Evolutionary conservation across 1,140 invertebrate genomes (phyloP), one percentile per base, ranked within the genome.

Genomic region (Brachionus rotundiformis): DNA sequence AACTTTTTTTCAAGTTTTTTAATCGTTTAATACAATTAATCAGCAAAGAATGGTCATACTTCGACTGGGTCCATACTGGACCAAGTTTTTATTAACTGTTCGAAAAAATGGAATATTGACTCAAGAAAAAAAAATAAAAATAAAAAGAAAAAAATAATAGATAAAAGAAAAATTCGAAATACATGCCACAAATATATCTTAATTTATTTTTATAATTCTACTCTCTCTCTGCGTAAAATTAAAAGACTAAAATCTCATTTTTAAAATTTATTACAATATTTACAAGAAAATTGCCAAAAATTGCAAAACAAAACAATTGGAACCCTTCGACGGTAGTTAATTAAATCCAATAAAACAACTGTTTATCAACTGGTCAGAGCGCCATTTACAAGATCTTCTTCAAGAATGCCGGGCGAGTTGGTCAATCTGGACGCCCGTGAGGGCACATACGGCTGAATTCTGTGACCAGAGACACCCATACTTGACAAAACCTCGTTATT

Each of bases 241-340:
- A 63, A 68, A 68, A 68, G 63, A 68, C 63, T 68, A 68, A 68
- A 68, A 68, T 68, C 63, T 68, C 63, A 68, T 68, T 68, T 68
- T 68, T 68, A 68, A 68, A 68, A 68, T 68, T 68, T 68, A 68
- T 68, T 68, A 68, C 63, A 68, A 68, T 68, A 68, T 68, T 33
- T 68, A 68, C 63, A 68, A 33, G 33, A 68, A 68, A 68, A 68
- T 19, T 68, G 29, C 63, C 27, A 68, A 68, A 68, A 68, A 68
- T 36, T 68, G 29, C 29, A 68, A 68, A 31, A 63, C 61, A 68
- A 68, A 68, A 68, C 63, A 68, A 68, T 68, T 68, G 27, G 63
- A 36, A 68, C 29, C 16, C 3, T 33, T 68, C 31, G 47, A 49
- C 47, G 47, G 47, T 54, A 54, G 47, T 54, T 10, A 11, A 2